Conservation (phyloP, 2,113 vertebrate genomes). For the Serinus canaria region DNA sequence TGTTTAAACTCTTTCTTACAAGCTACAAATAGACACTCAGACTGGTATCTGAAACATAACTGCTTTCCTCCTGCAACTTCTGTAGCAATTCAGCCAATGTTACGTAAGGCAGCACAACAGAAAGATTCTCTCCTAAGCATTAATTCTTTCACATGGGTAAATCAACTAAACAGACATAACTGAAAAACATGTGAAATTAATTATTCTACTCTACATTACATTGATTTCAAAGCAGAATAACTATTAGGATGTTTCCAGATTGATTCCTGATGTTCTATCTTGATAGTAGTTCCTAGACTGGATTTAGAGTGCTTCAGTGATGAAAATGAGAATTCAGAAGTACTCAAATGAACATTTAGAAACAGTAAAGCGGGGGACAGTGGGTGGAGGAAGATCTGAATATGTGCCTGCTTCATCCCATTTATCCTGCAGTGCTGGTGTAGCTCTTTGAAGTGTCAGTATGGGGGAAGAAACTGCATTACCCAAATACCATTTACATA, state of each 20-base stretch:
- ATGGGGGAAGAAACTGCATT: slow-evolving; percentile 38
- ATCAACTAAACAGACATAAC: neutral
- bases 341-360: slow-evolving; percentile 31
- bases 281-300: neutral
- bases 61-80: neutral
- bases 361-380: neutral
- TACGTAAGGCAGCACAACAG: neutral
- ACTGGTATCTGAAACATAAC: neutral
- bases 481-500: slow-evolving; percentile 63
- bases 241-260: neutral
- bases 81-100: neutral
- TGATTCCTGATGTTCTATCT: neutral
- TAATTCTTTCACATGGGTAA: neutral
- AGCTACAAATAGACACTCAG: neutral
- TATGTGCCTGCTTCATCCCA: neutral
- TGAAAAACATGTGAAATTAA: neutral
- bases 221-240: neutral
- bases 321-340: slow-evolving; percentile 15
- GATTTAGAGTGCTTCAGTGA: neutral
- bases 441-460: slow-evolving; percentile 35
- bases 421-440: slow-evolving; percentile 30
- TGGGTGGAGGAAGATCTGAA: slow-evolving; percentile 30
- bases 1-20: neutral
- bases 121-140: neutral
- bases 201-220: neutral